Base-by-base conservation (phyloP, 2,113 vertebrate genomes). In the Brachyistius frenatus region DNA sequence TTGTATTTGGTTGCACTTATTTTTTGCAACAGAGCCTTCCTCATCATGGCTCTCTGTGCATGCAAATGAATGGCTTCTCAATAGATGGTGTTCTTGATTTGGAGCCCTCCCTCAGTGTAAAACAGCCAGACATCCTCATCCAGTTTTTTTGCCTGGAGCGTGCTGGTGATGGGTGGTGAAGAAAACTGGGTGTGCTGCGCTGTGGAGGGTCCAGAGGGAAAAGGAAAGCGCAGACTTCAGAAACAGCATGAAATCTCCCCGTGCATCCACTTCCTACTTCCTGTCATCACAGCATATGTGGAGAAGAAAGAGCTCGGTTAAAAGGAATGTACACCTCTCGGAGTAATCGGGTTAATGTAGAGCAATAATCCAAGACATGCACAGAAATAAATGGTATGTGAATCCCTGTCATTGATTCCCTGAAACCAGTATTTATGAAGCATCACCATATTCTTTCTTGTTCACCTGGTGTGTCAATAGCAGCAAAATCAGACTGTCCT, bases 121-220 rank as follows among this genome's bases (percentile, higher is more conserved):
- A 78, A 71, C 50, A 74, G 49, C 57, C 57, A 71, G 61, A 56
- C 75, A 31, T 69, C 32, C 44, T 73, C 56, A 74, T 65, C 41
- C 58, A 47, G 64, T 23, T 37, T 23, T 23, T 23, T 58, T 35
- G 56, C 64, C 86, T 41, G 58, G 11, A 37, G 79, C 30, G 5
- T 35, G 60, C 35, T 57, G 32, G 41, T 0, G 23, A 61, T 33
- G 64, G 69, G 49, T 39, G 76, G 32, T 61, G 67, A 60, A 55
- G 63, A 11, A 64, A 56, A 4, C 7, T 30, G 7, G 14, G 66
- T 65, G 60, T 7, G 74, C 36, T 57, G 50, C 33, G 9, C 31
- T 70, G 65, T 68, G 47, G 33, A 56, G 49, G 30, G 66, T 73
- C 89, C 73, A n/a, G 31, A 16, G 79, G 67, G 74, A 70, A 64